Conservation (phyloP, 2,797 vertebrate species). For the Galago senegalensis region DNA sequence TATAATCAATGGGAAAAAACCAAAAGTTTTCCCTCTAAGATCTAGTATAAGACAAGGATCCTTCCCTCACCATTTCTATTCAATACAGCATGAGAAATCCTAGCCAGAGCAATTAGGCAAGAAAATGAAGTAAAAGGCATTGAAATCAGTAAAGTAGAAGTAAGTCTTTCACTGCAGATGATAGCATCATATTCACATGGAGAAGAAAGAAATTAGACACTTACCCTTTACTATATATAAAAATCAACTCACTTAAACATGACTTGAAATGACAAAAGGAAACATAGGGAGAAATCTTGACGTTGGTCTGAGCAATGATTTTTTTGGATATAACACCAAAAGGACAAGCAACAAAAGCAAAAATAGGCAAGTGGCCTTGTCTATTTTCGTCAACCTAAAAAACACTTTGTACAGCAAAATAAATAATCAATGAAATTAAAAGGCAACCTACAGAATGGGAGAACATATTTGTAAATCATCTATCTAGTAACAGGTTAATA, state of each 20-base stretch:
- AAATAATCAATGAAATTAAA: not conserved
- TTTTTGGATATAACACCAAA: not conserved
- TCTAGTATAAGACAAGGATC: not conserved
- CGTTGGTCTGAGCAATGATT: not conserved
- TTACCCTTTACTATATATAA: not conserved
- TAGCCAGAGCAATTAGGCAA: not conserved
- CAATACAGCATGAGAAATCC: not conserved
- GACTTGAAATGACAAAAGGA: not conserved
- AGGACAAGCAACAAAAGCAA: not conserved
- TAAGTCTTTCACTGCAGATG: not conserved
- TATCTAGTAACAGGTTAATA: not conserved
- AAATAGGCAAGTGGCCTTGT: not conserved
- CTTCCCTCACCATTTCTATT: not conserved
- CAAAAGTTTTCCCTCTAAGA: not conserved
- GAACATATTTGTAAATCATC: not conserved
- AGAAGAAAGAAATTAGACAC: not conserved
- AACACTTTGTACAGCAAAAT: no score
- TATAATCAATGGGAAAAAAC: not conserved
- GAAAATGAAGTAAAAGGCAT: not conserved
- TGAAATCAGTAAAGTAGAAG: not conserved
- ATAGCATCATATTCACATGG: not conserved
- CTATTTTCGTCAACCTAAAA: not conserved
- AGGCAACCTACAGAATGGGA: not conserved
- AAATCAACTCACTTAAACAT: not conserved
- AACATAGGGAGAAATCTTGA: not conserved